Percentiles rank a stretch among this genome's conserved stretches.
Conservation (phyloP, 2,888 invertebrate species). For the Archips xylosteana region DNA sequence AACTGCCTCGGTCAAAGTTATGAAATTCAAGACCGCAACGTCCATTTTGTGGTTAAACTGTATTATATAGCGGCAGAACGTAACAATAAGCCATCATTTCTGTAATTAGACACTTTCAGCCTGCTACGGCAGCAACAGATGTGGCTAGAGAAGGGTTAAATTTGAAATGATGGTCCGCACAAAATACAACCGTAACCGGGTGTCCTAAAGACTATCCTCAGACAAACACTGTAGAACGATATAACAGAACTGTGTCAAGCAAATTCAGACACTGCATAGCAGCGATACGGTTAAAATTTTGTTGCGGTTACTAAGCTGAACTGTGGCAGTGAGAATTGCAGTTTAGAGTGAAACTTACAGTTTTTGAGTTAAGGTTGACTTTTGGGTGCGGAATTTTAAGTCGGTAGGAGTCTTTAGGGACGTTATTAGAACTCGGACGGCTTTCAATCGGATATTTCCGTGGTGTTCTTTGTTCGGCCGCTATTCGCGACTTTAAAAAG, state of each 20-base stretch:
- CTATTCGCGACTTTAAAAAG: constrained; percentile 31
- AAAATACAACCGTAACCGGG: constrained; percentile 2
- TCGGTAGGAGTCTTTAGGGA: constrained; percentile 27
- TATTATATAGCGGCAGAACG: constrained; percentile 45
- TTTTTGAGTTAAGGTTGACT: constrained; percentile 1
- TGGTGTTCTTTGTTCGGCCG: constrained; percentile 18
- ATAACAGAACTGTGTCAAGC: neutral
- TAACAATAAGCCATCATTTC: constrained; percentile 35
- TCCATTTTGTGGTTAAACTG: constrained; percentile 20
- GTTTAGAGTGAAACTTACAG: constrained; percentile 12
- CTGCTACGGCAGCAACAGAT: constrained; percentile 31
- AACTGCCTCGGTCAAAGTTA: constrained; percentile 11
- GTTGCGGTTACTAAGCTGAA: constrained; percentile 1
- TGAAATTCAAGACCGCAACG: constrained; percentile 13
- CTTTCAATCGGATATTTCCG: constrained; percentile 38
- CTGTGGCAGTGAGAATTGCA: neutral
- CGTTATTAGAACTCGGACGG: constrained; percentile 35
- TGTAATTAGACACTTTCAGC: constrained; percentile 39
- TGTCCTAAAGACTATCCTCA: constrained; percentile 1
- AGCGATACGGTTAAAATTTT: constrained; percentile 9
- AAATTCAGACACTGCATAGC: constrained; percentile 11
- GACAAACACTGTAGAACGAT: neutral
- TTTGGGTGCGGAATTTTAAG: constrained; percentile 21
- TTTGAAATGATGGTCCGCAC: constrained; percentile 14
- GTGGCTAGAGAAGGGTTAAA: constrained; percentile 33